These are phyloP conservation scores for Seriola quinqueradiata DNA, from an alignment of 2,113 vertebrate genomes.

Conservation along the genomic window DNA sequence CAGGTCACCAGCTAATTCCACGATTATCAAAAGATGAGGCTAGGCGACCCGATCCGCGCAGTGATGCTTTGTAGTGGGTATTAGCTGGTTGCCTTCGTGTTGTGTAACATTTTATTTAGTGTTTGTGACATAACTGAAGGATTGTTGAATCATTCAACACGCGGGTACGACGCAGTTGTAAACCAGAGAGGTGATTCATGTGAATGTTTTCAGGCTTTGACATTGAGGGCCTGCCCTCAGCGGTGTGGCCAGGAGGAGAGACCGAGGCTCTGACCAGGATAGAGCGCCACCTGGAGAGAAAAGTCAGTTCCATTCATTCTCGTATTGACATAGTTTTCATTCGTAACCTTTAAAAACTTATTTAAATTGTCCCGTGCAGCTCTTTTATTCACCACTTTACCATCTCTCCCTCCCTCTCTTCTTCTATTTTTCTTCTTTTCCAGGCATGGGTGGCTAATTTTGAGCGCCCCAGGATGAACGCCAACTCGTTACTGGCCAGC, in stretches of 20 bases:
- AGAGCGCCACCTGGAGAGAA: constrained; percentile 86
- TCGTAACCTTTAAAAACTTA: neutral
- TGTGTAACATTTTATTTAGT: neutral
- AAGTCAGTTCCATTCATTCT: constrained; percentile 62
- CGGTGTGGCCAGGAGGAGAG: constrained; percentile 86
- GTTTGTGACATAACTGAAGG: too few relatives aligned
- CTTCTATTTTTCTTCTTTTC: neutral
- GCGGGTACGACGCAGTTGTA: neutral
- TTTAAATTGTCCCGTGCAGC: neutral
- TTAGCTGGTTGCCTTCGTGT: too few relatives aligned
- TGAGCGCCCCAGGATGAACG: constrained; percentile 86
- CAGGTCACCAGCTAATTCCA: too few relatives aligned
- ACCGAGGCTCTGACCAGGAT: constrained; percentile 84
- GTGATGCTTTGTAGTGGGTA: too few relatives aligned
- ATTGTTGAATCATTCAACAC: too few relatives aligned
- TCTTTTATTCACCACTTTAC: too few relatives aligned
- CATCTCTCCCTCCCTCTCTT: neutral
- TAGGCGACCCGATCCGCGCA: too few relatives aligned
- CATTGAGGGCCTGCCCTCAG: constrained; percentile 81
- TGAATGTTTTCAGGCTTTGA: constrained; percentile 80
- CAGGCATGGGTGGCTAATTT: constrained; percentile 88
- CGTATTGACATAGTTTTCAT: neutral
- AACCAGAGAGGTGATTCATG: neutral
- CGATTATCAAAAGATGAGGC: too few relatives aligned
- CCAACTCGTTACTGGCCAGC: constrained; percentile 85